These are phyloP conservation scores for Threskiornis aethiopicus DNA, from an alignment of 2,797 vertebrate genomes.

Conservation along the genomic window DNA sequence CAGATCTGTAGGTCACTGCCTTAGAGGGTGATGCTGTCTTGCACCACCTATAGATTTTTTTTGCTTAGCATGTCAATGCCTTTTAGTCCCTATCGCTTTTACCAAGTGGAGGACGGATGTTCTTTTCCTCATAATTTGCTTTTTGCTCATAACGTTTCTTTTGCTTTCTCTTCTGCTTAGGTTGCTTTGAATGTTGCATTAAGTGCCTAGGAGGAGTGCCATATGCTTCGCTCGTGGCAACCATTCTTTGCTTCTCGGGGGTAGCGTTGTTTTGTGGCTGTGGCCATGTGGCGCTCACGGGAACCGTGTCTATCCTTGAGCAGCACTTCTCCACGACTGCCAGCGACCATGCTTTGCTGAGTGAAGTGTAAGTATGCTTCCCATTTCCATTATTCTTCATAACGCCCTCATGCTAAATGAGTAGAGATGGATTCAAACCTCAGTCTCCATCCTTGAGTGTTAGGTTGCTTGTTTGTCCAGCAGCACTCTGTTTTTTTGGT, in stretches of 20 bases:
- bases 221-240: constrained; percentile 96
- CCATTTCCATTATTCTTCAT: background rate
- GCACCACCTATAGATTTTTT: constrained; percentile 51
- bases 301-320: constrained; percentile 90
- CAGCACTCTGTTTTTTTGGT: background rate
- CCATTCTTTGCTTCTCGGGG: constrained; percentile 97
- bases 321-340: constrained; percentile 89
- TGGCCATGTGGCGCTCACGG: constrained; percentile 93
- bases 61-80: constrained; percentile 16
- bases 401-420: background rate
- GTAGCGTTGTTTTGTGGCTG: constrained; percentile 97
- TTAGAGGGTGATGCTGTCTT: constrained; percentile 47
- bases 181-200: constrained; percentile 99
- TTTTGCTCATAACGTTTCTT: constrained; percentile 3
- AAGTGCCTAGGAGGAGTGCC: constrained; percentile 98
- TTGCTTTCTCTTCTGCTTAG: constrained; percentile 77
- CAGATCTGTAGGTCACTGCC: constrained; percentile 37
- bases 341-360: constrained; percentile 89
- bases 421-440: background rate
- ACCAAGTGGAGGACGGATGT: background rate
- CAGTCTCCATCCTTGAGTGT: background rate
- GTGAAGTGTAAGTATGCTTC: constrained; percentile 87
- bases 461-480: background rate
- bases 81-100: constrained; percentile 28
- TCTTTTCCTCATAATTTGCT: constrained; percentile 15